These are phyloP conservation scores for Uropsilus gracilis DNA, from an alignment of 2,113 vertebrate genomes.

Conservation along the genomic window DNA sequence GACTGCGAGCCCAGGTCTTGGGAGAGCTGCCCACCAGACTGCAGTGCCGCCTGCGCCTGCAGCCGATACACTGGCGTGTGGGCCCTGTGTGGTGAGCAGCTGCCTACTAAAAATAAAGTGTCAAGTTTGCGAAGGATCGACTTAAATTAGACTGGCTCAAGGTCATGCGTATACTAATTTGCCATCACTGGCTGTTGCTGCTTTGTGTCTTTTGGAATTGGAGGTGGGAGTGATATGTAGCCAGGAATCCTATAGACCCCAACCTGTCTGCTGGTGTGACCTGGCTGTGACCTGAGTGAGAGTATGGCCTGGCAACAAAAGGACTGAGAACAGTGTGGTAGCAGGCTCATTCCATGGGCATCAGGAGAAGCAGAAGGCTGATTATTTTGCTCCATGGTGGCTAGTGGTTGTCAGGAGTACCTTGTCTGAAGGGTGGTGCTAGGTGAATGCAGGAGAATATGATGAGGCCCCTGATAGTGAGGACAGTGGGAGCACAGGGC, in stretches of 20 bases:
- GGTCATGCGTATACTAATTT: neutral
- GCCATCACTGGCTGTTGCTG: neutral
- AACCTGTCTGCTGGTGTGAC: neutral
- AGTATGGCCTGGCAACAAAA: neutral
- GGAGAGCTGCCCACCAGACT: neutral
- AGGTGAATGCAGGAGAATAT: neutral
- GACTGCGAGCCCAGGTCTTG: fast-evolving
- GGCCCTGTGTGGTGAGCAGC: neutral
- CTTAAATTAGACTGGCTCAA: conserved; percentile 43
- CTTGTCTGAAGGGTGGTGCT: neutral
- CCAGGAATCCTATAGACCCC: neutral
- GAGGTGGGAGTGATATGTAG: neutral
- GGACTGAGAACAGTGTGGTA: neutral
- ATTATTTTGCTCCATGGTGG: neutral
- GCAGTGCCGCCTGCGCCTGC: neutral
- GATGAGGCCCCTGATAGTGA: neutral
- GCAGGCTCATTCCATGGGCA: neutral
- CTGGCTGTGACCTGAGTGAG: neutral
- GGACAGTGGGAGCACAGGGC: no score
- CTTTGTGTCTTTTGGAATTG: neutral
- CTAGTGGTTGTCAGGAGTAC: neutral
- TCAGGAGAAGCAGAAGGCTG: neutral
- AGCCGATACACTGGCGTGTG: neutral
- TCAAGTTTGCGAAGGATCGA: neutral
- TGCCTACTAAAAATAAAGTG: conserved; percentile 57